These are phyloP conservation scores for Mesocentrotus franciscanus DNA, from an alignment of 53 echinoderm and acorn worm genomes.

Conservation along the genomic window DNA sequence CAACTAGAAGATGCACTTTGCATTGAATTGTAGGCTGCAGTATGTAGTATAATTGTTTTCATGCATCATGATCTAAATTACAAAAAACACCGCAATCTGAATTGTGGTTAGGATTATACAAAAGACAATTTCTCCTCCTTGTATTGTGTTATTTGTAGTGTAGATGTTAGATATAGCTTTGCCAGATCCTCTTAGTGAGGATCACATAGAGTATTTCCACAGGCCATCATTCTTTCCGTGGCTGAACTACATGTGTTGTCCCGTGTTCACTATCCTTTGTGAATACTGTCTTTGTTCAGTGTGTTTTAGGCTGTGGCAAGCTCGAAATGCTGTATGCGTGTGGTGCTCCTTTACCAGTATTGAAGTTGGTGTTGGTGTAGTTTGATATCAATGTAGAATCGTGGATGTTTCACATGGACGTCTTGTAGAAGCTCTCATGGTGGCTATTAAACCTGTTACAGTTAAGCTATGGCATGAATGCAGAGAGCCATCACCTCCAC, in stretches of 20 bases:
- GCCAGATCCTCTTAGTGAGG: neutral
- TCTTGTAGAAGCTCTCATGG: too few species aligned
- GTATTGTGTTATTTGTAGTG: neutral
- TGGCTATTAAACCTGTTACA: too few species aligned
- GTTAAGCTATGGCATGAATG: too few species aligned
- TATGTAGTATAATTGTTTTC: neutral
- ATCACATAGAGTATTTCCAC: neutral
- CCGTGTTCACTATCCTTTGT: too few species aligned
- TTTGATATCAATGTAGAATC: neutral
- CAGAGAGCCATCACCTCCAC: too few species aligned
- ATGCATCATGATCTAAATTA: neutral
- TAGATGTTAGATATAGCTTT: conserved; percentile 3
- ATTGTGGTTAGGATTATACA: neutral
- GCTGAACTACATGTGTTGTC: too few species aligned
- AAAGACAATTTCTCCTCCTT: neutral
- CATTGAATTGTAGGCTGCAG: neutral
- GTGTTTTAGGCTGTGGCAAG: neutral
- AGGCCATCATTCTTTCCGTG: too few species aligned
- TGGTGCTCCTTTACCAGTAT: too few species aligned
- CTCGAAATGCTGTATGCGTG: neutral
- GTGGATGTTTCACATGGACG: neutral
- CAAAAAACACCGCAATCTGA: neutral
- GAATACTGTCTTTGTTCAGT: too few species aligned
- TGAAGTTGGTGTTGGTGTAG: neutral
- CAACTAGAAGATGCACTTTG: neutral